Evolutionary conservation across 92 coral and sea anemone genomes (phyloP).

Genomic region (Virgularia gustaviana): DNA sequence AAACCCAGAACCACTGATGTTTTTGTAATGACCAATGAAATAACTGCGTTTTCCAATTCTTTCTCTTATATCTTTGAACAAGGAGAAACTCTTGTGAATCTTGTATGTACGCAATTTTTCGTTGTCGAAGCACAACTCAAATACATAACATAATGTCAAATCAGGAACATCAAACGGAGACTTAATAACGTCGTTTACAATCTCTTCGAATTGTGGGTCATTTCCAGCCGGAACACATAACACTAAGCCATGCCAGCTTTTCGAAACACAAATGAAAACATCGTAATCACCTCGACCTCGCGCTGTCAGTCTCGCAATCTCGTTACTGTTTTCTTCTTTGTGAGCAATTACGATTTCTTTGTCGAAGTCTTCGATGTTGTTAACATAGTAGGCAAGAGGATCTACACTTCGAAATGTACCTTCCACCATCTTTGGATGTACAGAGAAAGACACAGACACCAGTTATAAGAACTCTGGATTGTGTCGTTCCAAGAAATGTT

Average conservation of each 20-base stretch:
- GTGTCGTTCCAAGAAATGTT: too few species aligned
- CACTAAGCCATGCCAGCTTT: slow-evolving; percentile 68
- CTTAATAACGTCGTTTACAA: slow-evolving; percentile 35
- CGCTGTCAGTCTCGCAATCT: slow-evolving; percentile 43
- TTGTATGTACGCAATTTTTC: slow-evolving; percentile 64
- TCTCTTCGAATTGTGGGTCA: slow-evolving; percentile 49
- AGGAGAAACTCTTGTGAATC: slow-evolving; percentile 49
- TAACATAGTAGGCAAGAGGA: slow-evolving; percentile 76
- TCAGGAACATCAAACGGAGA: slow-evolving; percentile 71
- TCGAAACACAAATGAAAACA: slow-evolving; percentile 68
- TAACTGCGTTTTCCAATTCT: slow-evolving; percentile 52
- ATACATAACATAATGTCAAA: slow-evolving; percentile 54
- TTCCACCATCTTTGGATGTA: slow-evolving; percentile 72
- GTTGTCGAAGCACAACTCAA: slow-evolving; percentile 64
- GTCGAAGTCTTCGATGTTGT: slow-evolving; percentile 64
- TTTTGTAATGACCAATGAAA: slow-evolving; percentile 70
- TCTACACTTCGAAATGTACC: slow-evolving; percentile 60
- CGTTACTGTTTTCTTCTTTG: slow-evolving; percentile 46
- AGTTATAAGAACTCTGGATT: too few species aligned
- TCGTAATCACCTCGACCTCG: slow-evolving; percentile 60
- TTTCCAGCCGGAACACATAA: slow-evolving; percentile 57
- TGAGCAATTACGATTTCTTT: slow-evolving; percentile 54
- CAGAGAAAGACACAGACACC: too few species aligned
- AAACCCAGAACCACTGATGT: slow-evolving; percentile 52
- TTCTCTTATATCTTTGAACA: slow-evolving; percentile 56